phyloP scores from a whole-genome alignment of 2,797 vertebrate genomes.

The Psittacula echo region DNA sequence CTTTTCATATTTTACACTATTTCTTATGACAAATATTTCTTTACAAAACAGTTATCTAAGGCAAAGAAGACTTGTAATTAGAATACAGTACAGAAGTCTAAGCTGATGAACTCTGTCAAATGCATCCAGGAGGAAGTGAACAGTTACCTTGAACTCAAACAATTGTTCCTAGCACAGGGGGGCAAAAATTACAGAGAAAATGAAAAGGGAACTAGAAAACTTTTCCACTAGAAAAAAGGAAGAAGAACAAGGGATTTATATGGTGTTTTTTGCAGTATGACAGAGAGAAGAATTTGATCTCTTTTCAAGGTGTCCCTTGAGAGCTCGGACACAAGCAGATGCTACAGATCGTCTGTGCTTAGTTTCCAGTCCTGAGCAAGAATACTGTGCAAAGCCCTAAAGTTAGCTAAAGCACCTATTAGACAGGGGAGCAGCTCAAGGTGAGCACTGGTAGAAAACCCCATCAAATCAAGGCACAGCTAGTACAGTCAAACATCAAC shows the following conservation, averaged over 20 bases:
- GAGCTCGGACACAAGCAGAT: background rate
- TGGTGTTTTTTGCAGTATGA: background rate
- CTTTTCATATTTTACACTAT: background rate
- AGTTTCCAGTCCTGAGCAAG: background rate
- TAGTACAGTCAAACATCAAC: background rate
- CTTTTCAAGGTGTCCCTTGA: background rate
- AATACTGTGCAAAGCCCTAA: background rate
- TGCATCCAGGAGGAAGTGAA: background rate
- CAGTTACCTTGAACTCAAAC: background rate
- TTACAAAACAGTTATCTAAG: background rate
- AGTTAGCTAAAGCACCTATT: background rate
- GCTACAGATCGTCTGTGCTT: background rate
- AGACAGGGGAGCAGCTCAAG: background rate
- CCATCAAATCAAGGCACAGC: background rate
- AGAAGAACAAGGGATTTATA: background rate
- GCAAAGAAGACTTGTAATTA: background rate
- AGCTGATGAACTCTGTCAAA: background rate
- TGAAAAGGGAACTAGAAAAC: accelerated
- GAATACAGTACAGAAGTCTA: background rate
- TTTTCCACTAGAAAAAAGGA: background rate
- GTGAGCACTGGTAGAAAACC: background rate
- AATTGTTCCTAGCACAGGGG: background rate
- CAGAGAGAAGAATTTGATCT: background rate
- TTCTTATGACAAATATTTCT: background rate
- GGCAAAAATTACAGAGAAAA: background rate